Conservation (phyloP, 2,797 vertebrate genomes). For the Podarcis lilfordi region DNA sequence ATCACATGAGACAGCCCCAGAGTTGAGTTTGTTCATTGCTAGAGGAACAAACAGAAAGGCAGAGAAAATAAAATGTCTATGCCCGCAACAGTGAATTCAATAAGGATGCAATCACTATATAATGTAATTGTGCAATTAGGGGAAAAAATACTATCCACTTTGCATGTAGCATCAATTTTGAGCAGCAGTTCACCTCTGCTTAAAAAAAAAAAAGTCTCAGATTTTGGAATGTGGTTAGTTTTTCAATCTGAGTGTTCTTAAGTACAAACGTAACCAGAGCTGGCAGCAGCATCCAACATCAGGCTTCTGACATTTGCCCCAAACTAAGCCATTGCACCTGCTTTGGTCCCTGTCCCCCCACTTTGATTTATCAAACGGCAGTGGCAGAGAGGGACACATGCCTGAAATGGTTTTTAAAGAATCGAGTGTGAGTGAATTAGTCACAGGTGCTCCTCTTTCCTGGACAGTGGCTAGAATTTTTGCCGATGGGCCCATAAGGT, state of each 20-base stretch:
- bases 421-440: too few relatives aligned
- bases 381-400: too few relatives aligned
- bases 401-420: too few relatives aligned
- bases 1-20: slow-evolving; percentile 19
- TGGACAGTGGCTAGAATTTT: background rate
- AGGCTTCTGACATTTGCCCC: too few relatives aligned
- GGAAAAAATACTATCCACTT: too few relatives aligned
- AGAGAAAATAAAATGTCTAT: background rate
- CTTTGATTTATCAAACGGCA: too few relatives aligned
- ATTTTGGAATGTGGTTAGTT: background rate
- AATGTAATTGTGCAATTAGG: too few relatives aligned
- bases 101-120: background rate
- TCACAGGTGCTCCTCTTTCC: too few relatives aligned
- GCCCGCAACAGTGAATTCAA: background rate
- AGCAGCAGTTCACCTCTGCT: background rate
- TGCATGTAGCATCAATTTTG: too few relatives aligned
- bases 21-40: slow-evolving; percentile 30
- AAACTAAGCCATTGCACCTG: too few relatives aligned
- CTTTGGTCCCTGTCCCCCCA: background rate
- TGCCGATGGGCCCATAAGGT: background rate
- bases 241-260: background rate
- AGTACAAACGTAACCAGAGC: background rate
- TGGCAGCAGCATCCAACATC: too few relatives aligned
- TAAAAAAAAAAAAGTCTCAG: background rate
- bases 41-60: slow-evolving; percentile 2